phyloP scores from a whole-genome alignment of 2,888 invertebrate genomes.

The Anticlea derivata region DNA sequence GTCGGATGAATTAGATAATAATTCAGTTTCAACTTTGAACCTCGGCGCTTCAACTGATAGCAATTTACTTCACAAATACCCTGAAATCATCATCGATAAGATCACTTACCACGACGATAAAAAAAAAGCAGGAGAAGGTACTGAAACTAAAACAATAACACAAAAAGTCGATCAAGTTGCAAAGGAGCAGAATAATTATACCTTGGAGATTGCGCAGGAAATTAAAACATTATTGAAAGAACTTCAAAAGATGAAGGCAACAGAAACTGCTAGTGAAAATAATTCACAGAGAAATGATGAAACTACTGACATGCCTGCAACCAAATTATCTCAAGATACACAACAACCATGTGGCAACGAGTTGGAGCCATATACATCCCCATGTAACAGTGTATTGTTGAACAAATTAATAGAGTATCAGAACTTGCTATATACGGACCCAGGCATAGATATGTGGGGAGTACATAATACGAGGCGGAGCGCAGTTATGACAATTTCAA shows the following conservation, averaged over 20 bases:
- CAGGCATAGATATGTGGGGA: slow-evolving; percentile 23
- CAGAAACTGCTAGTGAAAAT: slow-evolving; percentile 1
- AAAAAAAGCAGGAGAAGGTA: not conserved
- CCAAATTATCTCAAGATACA: not conserved
- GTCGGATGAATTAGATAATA: not conserved
- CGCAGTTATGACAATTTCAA: slow-evolving; percentile 24
- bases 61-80: slow-evolving; percentile 23
- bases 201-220: not conserved
- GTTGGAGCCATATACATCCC: slow-evolving; percentile 10
- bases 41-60: slow-evolving; percentile 2
- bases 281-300: slow-evolving; percentile 8
- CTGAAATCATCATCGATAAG: slow-evolving; percentile 26
- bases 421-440: slow-evolving; percentile 5
- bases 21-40: not conserved
- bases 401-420: slow-evolving; percentile 20
- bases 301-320: not conserved
- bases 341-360: slow-evolving; percentile 14
- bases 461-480: slow-evolving; percentile 14
- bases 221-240: slow-evolving; percentile 24
- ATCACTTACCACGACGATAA: slow-evolving; percentile 18
- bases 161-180: not conserved
- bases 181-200: not conserved
- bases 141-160: not conserved
- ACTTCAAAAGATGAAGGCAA: slow-evolving; percentile 10
- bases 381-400: slow-evolving; percentile 4